Percentiles rank a stretch among this genome's conserved stretches.
Evolutionary conservation across 2,113 vertebrate species (phyloP).

Genomic region (Grammomys surdaster): DNA sequence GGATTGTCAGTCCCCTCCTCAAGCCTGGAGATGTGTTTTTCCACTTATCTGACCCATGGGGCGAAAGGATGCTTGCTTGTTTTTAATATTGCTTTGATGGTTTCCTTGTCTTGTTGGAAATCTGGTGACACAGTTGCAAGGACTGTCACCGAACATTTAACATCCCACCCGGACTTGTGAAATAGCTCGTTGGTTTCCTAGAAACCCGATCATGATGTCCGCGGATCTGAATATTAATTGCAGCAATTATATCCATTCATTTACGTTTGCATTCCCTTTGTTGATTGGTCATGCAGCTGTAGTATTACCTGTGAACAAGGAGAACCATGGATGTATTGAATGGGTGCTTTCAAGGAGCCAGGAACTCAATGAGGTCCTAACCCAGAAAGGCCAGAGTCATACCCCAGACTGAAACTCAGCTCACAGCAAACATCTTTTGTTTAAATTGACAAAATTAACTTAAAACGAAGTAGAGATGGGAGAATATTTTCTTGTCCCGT

Average conservation of each 20-base stretch:
- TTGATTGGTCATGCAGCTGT: background rate
- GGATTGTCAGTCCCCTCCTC: background rate
- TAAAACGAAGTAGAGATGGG: background rate
- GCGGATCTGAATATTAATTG: background rate
- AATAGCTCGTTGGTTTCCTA: background rate
- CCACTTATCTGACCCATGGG: conserved; percentile 17
- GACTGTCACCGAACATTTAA: background rate
- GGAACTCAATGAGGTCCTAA: background rate
- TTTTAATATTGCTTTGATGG: conserved; percentile 28
- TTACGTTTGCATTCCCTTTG: background rate
- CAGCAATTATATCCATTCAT: background rate
- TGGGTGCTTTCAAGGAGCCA: background rate
- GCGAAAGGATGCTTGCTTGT: background rate
- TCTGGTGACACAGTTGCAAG: conserved; percentile 35
- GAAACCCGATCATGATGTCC: background rate
- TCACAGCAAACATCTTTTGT: background rate
- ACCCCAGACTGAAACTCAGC: background rate
- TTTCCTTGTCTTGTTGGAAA: conserved; percentile 55
- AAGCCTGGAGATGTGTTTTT: conserved; percentile 24
- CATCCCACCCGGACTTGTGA: background rate
- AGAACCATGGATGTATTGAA: background rate
- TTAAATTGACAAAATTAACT: conserved; percentile 17
- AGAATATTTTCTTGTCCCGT: background rate
- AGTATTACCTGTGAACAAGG: background rate
- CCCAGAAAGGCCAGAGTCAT: background rate